These are phyloP conservation scores for Spheniscus mendiculus DNA, from an alignment of 2,113 vertebrate species.

Conservation along the genomic window DNA sequence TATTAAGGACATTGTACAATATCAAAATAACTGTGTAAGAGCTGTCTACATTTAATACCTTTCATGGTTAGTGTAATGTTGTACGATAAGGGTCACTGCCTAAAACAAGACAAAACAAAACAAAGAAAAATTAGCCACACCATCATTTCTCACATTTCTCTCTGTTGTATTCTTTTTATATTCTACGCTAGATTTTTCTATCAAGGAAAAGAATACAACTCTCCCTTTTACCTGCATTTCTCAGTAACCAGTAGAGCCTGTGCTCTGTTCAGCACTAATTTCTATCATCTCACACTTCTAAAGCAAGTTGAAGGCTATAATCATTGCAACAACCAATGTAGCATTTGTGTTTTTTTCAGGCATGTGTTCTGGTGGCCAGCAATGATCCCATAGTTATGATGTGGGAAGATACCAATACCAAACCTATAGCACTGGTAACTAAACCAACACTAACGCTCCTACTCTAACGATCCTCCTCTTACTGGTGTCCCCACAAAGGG, in stretches of 20 bases:
- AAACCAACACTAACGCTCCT: rapidly evolving
- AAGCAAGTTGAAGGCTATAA: no score
- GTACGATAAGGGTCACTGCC: background rate
- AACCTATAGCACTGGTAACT: rapidly evolving
- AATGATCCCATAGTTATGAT: rapidly evolving
- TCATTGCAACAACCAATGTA: rapidly evolving
- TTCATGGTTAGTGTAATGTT: background rate
- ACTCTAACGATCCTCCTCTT: no score
- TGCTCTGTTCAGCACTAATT: background rate
- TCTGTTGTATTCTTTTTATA: background rate
- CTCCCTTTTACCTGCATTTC: background rate
- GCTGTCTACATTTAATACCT: background rate
- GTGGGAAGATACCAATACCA: rapidly evolving
- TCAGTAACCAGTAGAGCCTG: background rate
- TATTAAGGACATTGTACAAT: background rate
- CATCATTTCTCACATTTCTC: rapidly evolving
- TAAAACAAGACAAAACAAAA: background rate
- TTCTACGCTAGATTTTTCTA: rapidly evolving
- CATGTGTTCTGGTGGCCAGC: background rate
- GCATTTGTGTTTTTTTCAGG: rapidly evolving
- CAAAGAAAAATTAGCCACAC: background rate
- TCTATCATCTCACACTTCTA: rapidly evolving
- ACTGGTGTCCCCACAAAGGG: rapidly evolving
- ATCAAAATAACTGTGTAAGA: background rate
- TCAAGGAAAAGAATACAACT: rapidly evolving